Evolutionary conservation across 2,888 invertebrate genomes (phyloP).

Genomic region (Biston betularia): DNA sequence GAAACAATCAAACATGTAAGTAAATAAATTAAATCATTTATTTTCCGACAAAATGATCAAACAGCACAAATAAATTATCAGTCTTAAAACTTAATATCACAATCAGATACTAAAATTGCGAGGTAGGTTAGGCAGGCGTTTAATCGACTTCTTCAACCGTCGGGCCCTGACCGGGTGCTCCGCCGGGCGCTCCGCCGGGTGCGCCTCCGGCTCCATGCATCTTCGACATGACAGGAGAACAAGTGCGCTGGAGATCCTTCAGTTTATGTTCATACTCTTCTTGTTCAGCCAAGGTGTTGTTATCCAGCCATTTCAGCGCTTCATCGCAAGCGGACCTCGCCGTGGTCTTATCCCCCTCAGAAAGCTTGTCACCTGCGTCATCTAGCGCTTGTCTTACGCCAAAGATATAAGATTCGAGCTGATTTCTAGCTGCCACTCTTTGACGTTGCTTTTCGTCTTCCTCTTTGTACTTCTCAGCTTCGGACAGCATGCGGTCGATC

Average conservation of each 20-base stretch:
- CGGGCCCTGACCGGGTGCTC: constrained; percentile 48
- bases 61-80: constrained; percentile 43
- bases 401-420: constrained; percentile 90
- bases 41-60: constrained; percentile 41
- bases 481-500: constrained; percentile 92
- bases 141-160: constrained; percentile 71
- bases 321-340: constrained; percentile 85
- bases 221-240: constrained; percentile 86
- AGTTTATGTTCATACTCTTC: constrained; percentile 88
- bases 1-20: constrained; percentile 10
- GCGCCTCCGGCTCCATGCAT: constrained; percentile 78
- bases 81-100: constrained; percentile 44
- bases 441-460: constrained; percentile 90
- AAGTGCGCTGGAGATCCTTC: constrained; percentile 86
- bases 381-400: constrained; percentile 89
- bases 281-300: constrained; percentile 88
- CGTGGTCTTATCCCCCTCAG: constrained; percentile 86
- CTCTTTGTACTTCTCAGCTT: constrained; percentile 90
- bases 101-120: constrained; percentile 12
- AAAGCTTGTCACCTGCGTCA: constrained; percentile 87
- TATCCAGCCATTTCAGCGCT: constrained; percentile 90
- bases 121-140: constrained; percentile 23
- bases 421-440: constrained; percentile 89
- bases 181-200: constrained; percentile 38
- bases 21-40: constrained; percentile 25